Evolutionary conservation across 2,113 vertebrate genomes (phyloP).

Genomic region (Passer domesticus): DNA sequence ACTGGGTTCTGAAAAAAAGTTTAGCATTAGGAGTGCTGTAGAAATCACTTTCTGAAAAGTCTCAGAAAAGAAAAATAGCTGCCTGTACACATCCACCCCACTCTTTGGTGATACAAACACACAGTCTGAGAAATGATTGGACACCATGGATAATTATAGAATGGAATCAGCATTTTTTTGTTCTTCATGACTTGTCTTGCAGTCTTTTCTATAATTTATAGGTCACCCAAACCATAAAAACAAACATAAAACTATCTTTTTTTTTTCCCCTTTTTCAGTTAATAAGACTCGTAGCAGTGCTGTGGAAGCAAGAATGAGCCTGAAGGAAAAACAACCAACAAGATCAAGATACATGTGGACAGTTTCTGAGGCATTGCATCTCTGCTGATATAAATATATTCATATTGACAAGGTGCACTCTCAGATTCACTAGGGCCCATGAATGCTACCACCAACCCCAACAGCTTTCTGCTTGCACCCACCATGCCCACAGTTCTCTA

Average conservation of each 20-base stretch:
- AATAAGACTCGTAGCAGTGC: background rate
- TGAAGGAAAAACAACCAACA: background rate
- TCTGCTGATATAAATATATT: background rate
- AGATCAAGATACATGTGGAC: background rate
- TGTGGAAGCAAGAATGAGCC: background rate
- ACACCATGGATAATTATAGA: background rate
- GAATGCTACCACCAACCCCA: background rate
- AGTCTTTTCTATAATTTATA: background rate
- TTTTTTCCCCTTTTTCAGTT: background rate
- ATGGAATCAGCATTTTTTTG: background rate
- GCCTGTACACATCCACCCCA: too few relatives aligned
- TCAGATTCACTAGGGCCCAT: background rate
- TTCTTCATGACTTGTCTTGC: background rate
- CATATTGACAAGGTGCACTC: background rate
- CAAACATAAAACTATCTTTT: background rate
- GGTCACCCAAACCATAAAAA: background rate
- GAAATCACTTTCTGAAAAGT: background rate
- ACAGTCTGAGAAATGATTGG: background rate
- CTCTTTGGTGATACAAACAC: background rate
- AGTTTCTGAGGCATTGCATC: background rate
- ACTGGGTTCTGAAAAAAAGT: background rate
- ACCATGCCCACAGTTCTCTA: background rate
- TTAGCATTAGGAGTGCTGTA: background rate
- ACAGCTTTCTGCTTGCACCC: background rate
- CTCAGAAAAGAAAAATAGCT: background rate